Evolutionary conservation across 92 coral and sea anemone genomes (phyloP), one percentile per base, ranked within the genome.

Genomic region (Parazoanthus swiftii): DNA sequence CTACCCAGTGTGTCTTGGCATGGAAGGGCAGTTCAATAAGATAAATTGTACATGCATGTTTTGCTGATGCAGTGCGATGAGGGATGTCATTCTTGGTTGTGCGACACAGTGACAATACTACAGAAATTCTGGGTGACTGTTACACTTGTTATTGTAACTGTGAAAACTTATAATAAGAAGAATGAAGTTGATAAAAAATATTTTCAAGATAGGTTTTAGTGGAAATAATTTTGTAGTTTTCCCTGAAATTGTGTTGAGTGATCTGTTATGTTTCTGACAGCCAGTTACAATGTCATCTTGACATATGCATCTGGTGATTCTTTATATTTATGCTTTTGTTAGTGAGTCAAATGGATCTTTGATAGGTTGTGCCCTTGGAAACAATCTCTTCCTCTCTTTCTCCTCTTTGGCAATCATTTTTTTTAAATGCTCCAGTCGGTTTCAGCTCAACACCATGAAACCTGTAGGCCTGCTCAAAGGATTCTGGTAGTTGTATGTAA

Each of bases 51-150:
- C 21, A 63, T 72, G 38, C 46, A n/a, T 76, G 39, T 76, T 16
- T 76, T 51, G 46, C 79, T 39, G 79, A 75, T 39, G 79, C 48
- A 46, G 85, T 13, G 21, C 29, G 50, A 82, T 29, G 59, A 56
- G 70, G 71, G 42, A 25, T 36, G 48, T 37, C 79, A 39, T 38
- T 18, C 6, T 76, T 29, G 79, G 18, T 76, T 76, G 43, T 76
- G 79, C 8, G 46, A 39, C n/a, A 8, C 23, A 36, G 78, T 20
- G 35, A 39, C 21, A 18, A 58, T 63, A 63, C 26, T 63, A 23
- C 70, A 63, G 3, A 63, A n/a, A 63, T 63, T 4, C 26, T 63
- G 25, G 25, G 70, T 9, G 70, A 23, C 70, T 63, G 70, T 21
- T 23, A 63, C 26, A 20, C 15, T 5, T 63, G n/a, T 63, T 9